A percentile compares a stretch with the other conserved stretches of the same genome.
Evolutionary conservation across 2,888 invertebrate species (phyloP).

Genomic region (Seira sanloemensis): DNA sequence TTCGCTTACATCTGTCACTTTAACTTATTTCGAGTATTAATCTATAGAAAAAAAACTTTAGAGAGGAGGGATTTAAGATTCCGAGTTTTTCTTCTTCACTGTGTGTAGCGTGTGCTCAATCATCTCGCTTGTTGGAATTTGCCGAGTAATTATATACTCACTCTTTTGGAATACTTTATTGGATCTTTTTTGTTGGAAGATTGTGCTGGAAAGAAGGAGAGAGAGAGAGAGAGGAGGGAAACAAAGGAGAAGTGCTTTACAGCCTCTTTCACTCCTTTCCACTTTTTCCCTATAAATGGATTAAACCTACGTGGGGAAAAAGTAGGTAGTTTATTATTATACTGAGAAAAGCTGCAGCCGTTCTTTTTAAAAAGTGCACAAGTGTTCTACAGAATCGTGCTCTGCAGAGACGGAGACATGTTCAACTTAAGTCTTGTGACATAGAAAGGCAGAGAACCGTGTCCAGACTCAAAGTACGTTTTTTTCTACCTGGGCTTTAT

Average conservation of each 20-base stretch:
- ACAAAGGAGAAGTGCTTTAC: neutral
- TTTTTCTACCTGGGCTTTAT: neutral
- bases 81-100: neutral
- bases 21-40: slow-evolving; percentile 5
- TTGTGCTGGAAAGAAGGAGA: neutral
- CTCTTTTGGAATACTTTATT: neutral
- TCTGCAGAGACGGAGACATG: neutral
- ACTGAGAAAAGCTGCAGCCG: neutral
- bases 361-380: neutral
- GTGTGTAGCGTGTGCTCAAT: slow-evolving; percentile 10
- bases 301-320: neutral
- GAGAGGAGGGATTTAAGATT: neutral
- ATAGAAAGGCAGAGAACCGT: neutral
- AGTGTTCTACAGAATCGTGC: slow-evolving; percentile 11
- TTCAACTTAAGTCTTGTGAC: neutral
- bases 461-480: neutral
- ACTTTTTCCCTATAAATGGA: slow-evolving; percentile 5
- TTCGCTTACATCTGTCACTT: neutral
- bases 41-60: slow-evolving; percentile 9
- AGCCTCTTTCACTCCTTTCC: neutral
- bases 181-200: neutral
- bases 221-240: too few species aligned
- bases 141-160: neutral
- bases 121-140: neutral
- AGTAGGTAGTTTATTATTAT: neutral